Conservation (phyloP, 1,140 invertebrate species). For the Trachymyrmex septentrionalis region DNA sequence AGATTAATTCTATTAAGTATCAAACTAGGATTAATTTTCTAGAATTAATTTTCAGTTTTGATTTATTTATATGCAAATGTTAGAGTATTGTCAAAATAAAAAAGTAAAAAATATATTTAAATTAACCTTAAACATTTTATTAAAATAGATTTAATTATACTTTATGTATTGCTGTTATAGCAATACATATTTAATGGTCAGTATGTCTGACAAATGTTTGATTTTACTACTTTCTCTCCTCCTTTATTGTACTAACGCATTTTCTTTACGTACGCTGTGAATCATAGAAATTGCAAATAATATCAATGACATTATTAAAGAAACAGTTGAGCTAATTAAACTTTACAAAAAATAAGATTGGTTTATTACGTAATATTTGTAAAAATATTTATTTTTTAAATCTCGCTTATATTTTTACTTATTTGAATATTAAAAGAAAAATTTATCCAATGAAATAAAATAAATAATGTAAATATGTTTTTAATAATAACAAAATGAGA, state of each 20-base stretch:
- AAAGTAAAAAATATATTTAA: neutral
- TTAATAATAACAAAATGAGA: neutral
- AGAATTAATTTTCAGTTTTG: neutral
- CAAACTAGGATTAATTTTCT: neutral
- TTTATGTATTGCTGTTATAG: neutral
- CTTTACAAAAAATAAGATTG: neutral
- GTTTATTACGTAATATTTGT: neutral
- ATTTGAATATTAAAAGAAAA: neutral
- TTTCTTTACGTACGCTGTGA: neutral
- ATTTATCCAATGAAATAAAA: neutral
- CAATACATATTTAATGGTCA: neutral
- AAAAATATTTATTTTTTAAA: neutral
- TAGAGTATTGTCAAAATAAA: neutral
- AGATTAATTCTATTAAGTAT: neutral
- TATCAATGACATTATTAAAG: neutral
- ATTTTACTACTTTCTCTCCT: conserved; percentile 31
- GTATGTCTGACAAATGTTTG: conserved; percentile 1
- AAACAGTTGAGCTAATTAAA: neutral
- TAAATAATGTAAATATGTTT: neutral
- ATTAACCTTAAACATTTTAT: neutral
- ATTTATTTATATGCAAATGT: neutral
- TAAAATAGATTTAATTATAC: neutral
- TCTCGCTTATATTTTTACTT: neutral
- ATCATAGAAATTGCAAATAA: neutral
- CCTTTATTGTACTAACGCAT: neutral